These are phyloP conservation scores for Mycetomoellerius zeteki DNA, from an alignment of 1,140 invertebrate genomes.

Conservation along the genomic window DNA sequence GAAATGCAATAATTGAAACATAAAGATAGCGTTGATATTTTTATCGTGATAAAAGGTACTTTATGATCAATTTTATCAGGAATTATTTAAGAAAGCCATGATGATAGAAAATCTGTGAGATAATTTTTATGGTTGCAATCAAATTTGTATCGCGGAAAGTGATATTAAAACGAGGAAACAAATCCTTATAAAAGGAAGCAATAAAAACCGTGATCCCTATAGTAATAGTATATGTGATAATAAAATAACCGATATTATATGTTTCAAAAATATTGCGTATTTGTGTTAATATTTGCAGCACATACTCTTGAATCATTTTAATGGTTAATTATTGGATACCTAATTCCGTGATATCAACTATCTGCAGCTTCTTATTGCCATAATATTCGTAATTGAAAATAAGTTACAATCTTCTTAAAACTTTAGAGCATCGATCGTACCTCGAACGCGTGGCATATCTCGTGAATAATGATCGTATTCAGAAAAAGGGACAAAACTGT, in stretches of 20 bases:
- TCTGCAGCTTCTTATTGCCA: background rate
- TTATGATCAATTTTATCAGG: constrained; percentile 1
- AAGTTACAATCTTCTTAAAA: constrained; percentile 42
- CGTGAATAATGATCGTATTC: background rate
- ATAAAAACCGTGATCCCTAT: constrained; percentile 42
- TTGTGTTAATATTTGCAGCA: constrained; percentile 41
- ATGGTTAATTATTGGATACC: constrained; percentile 13
- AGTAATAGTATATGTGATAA: constrained; percentile 12
- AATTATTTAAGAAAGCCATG: constrained; percentile 7
- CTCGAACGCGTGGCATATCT: constrained; percentile 24
- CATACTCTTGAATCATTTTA: background rate
- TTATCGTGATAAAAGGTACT: background rate
- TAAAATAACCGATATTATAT: constrained; percentile 29
- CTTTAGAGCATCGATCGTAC: constrained; percentile 29
- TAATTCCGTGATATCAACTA: constrained; percentile 14
- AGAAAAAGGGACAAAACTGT: constrained; percentile 13
- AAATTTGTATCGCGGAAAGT: constrained; percentile 65
- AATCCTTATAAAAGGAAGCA: constrained; percentile 37
- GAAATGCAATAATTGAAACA: constrained; percentile 8
- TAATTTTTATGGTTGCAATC: constrained; percentile 63
- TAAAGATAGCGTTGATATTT: background rate
- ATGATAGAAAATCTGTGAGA: constrained; percentile 37
- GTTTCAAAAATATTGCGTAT: background rate
- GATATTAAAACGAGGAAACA: constrained; percentile 28
- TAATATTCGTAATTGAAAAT: constrained; percentile 24